Evolutionary conservation across 2,113 vertebrate genomes (phyloP).

Genomic region (Copsychus sechellarum): DNA sequence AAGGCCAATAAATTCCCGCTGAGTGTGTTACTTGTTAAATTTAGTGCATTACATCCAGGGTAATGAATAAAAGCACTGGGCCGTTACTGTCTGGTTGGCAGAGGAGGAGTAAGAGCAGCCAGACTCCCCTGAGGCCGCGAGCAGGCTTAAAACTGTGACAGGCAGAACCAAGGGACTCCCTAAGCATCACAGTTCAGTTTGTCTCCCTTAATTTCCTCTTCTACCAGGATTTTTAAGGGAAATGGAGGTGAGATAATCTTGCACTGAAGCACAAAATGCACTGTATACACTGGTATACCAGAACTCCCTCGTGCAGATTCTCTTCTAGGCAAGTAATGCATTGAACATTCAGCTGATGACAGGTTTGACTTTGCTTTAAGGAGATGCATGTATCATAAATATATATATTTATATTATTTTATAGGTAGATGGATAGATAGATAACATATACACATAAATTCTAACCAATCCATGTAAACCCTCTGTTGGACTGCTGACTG

Average conservation of each 20-base stretch:
- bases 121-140: conserved; percentile 71
- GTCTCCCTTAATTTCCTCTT: conserved; percentile 72
- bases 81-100: conserved; percentile 75
- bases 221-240: conserved; percentile 49
- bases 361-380: not conserved
- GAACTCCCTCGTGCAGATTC: not conserved
- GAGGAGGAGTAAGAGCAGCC: conserved; percentile 62
- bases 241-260: conserved; percentile 52
- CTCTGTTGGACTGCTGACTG: not conserved
- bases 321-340: conserved; percentile 31
- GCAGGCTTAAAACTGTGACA: conserved; percentile 68
- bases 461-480: not conserved
- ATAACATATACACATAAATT: not conserved
- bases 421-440: not conserved
- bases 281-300: not conserved
- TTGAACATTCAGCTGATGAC: conserved; percentile 6
- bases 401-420: not conserved
- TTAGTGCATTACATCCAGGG: conserved; percentile 76
- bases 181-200: conserved; percentile 62
- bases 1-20: conserved; percentile 79
- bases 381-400: not conserved
- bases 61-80: conserved; percentile 83
- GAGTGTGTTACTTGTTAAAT: conserved; percentile 82
- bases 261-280: conserved; percentile 48
- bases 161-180: conserved; percentile 70